Base-by-base conservation (phyloP, 2,888 invertebrate species). In the Slavum lentiscoides region DNA sequence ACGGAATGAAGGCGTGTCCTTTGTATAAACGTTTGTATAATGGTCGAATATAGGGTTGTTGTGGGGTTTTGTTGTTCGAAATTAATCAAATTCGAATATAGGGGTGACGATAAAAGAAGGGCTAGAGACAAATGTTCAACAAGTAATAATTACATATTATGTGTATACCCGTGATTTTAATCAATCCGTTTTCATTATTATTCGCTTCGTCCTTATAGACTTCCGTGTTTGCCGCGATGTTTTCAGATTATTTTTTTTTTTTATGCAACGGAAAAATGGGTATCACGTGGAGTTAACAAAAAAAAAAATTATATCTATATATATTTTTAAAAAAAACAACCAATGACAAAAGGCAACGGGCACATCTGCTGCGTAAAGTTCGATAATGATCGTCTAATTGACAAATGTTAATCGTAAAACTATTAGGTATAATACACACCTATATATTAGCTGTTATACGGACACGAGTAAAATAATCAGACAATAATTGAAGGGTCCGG, bases 131-230 rank as follows among this genome's bases (percentile, higher is more conserved):
- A 59, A 70, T 39, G 77, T 80, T 80, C 77, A 80, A 80, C 77
- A 80, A 80, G 77, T 80, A 62, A 67, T 75, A 75, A 75, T 75
- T 70, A 80, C 64, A 55, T 55, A n/a, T 21, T 13, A 30, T 30
- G 4, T 30, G 4, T 30, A 30, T 30, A 30, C 30, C 37, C 64
- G 37, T 80, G 67, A 70, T 70, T 69, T 80, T 55, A 80, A 70
- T 80, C 76, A 70, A 80, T 80, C 62, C 17, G 39, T 53, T 80
- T 80, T 80, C 53, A 53, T 70, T n/a, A 30, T 30, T 30, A 58
- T 77, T 62, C n/a, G 49, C 59, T 49, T 43, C 62, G 58, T 66
- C 30, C 39, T 75, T 67, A 30, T 37, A 64, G n/a, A n/a, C n/a
- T 55, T 9, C 55, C 53, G 53, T 11, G 13, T 19, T 19, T 61